These are phyloP conservation scores for Saguinus imperator DNA, from an alignment of 2,113 vertebrate species.

Conservation along the genomic window DNA sequence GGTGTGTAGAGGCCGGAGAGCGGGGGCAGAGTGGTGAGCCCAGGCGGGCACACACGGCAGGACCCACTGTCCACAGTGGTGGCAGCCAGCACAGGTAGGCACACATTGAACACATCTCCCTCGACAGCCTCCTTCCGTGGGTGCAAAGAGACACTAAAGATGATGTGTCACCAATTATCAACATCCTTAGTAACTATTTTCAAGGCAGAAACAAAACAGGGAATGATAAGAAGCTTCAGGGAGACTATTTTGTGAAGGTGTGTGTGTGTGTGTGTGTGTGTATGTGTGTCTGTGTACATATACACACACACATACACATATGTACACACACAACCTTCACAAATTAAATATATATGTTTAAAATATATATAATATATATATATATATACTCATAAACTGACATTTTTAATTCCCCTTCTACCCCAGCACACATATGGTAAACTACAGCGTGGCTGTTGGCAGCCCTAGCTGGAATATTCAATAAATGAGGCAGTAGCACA, in stretches of 20 bases:
- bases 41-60: accelerated
- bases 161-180: background rate
- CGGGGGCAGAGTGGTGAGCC: accelerated
- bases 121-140: background rate
- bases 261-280: too few relatives aligned
- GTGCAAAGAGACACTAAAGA: background rate
- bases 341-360: too few relatives aligned
- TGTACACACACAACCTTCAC: too few relatives aligned
- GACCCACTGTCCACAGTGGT: too few relatives aligned
- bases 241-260: background rate
- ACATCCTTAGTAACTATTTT: background rate
- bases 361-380: too few relatives aligned
- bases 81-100: background rate
- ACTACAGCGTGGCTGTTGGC: accelerated
- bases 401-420: background rate
- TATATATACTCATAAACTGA: background rate
- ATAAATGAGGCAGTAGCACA: background rate
- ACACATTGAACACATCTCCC: accelerated
- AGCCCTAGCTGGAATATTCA: background rate
- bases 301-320: accelerated
- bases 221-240: background rate
- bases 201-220: background rate
- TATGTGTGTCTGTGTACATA: accelerated
- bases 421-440: background rate
- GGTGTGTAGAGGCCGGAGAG: background rate